Evolutionary conservation across 2,797 vertebrate genomes (phyloP).

Genomic region (Poeciliopsis gracilis): DNA sequence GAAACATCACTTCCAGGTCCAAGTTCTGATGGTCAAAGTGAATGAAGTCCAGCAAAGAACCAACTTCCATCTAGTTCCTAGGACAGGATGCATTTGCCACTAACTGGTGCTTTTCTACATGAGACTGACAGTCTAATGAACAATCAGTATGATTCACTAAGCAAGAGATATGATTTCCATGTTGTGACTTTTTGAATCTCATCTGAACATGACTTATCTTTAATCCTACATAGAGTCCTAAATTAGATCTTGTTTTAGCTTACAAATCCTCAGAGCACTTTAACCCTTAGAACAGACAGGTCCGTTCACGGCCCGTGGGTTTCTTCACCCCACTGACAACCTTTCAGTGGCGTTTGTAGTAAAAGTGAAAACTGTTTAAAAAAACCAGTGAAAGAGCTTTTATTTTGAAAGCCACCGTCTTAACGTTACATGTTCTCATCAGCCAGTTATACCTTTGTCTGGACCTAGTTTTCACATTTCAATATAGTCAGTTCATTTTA

Average conservation of each 20-base stretch:
- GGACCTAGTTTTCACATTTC: too few species aligned
- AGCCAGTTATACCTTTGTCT: background rate
- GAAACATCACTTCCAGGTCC: background rate
- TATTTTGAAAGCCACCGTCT: too few species aligned
- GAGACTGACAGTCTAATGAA: background rate
- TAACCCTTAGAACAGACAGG: background rate
- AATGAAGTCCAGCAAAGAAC: background rate
- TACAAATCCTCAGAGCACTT: background rate
- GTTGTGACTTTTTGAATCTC: background rate
- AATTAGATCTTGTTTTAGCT: background rate
- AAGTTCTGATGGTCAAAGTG: background rate
- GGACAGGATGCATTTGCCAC: background rate
- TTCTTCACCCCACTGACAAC: too few species aligned
- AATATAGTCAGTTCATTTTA: background rate
- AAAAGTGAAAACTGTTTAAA: too few species aligned
- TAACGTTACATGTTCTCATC: background rate
- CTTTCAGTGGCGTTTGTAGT: too few species aligned
- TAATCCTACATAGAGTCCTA: background rate
- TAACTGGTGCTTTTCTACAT: background rate
- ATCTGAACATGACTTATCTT: background rate
- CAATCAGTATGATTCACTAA: background rate
- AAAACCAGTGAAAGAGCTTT: too few species aligned
- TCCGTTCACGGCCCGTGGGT: too few species aligned
- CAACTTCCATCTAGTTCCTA: background rate
- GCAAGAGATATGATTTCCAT: background rate